Conservation (phyloP, 2,797 vertebrate genomes). For the Poecilia wingei region DNA sequence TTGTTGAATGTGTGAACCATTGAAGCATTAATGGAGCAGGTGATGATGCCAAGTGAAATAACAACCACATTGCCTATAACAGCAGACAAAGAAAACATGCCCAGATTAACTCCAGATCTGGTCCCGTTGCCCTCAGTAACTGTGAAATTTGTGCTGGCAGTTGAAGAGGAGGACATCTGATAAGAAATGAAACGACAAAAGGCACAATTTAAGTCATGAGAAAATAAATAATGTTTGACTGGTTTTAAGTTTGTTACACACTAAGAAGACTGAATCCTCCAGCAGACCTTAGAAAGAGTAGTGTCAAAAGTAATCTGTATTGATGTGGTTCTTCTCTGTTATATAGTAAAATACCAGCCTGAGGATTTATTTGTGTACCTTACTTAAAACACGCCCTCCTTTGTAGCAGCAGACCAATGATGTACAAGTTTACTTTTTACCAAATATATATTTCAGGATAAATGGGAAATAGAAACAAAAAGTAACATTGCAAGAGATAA, state of each 20-base stretch:
- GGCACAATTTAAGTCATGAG: neutral
- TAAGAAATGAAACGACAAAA: neutral
- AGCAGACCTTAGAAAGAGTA: neutral
- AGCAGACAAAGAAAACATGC: slow-evolving; percentile 25
- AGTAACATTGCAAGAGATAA: neutral
- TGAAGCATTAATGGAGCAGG: slow-evolving; percentile 67
- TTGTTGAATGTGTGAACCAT: slow-evolving; percentile 66
- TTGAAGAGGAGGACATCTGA: neutral
- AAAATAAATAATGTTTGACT: neutral
- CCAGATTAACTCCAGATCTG: neutral
- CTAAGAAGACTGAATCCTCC: neutral
- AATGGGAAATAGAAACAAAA: neutral
- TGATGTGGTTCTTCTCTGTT: neutral
- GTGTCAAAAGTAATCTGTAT: neutral
- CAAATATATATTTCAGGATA: neutral
- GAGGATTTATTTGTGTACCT: neutral
- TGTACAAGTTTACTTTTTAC: neutral
- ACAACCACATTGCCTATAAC: slow-evolving; percentile 54
- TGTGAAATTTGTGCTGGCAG: slow-evolving; percentile 55
- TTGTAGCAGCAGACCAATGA: neutral
- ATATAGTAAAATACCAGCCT: neutral
- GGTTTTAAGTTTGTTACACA: neutral
- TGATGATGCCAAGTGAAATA: slow-evolving; percentile 55
- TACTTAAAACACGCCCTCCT: neutral
- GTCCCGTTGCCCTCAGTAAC: slow-evolving; percentile 4